Evolutionary conservation across 2,113 vertebrate genomes (phyloP).

Genomic region (Pangasianodon gigas): DNA sequence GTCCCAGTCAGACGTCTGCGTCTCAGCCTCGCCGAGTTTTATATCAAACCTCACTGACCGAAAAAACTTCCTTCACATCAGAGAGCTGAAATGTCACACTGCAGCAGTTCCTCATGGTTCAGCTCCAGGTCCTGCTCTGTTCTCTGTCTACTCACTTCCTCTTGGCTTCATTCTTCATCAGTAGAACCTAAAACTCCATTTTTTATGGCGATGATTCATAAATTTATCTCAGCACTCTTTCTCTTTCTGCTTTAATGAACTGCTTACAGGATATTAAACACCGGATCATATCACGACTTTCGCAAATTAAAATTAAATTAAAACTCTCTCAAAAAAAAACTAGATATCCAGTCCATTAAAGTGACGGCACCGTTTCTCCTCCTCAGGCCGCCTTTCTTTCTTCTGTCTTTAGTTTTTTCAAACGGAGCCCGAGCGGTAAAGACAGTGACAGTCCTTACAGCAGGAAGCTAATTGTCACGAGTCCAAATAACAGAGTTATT

Average conservation of each 20-base stretch:
- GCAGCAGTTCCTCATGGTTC: background rate
- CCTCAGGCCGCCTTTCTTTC: background rate
- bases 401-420: background rate
- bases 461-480: background rate
- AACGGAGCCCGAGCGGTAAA: background rate
- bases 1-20: background rate
- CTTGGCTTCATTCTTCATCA: background rate
- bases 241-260: constrained; percentile 15
- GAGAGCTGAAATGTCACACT: background rate
- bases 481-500: background rate
- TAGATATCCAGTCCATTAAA: background rate
- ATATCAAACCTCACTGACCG: background rate
- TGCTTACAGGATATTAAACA: constrained; percentile 19
- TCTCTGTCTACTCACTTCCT: background rate
- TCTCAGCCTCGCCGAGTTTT: background rate
- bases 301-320: constrained; percentile 13
- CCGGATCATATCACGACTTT: background rate
- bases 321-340: background rate
- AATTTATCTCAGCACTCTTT: background rate
- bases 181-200: background rate
- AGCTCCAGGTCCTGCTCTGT: background rate
- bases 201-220: background rate
- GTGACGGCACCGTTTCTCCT: background rate
- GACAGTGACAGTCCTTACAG: background rate
- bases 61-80: background rate